Conservation (phyloP, 1,140 invertebrate species). For the Drosophila truncata region DNA sequence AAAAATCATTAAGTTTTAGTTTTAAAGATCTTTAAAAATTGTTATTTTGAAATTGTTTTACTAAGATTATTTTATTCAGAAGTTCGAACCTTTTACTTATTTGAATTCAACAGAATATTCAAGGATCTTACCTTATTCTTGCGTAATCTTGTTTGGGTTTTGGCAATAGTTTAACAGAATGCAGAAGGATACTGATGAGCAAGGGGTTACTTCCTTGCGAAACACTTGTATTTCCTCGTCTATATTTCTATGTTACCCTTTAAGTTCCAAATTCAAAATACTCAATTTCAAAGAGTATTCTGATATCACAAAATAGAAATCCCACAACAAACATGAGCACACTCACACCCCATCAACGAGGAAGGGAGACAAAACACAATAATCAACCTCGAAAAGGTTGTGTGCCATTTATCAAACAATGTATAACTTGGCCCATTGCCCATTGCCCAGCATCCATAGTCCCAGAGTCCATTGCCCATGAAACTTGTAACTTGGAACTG, state of each 20-base stretch:
- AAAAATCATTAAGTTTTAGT: background rate
- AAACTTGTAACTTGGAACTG: constrained; percentile 36
- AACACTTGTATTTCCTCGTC: background rate
- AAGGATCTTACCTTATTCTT: too few relatives aligned
- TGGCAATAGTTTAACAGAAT: too few relatives aligned
- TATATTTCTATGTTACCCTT: too few relatives aligned
- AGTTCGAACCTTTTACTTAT: too few relatives aligned
- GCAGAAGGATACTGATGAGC: background rate
- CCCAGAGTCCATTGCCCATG: constrained; percentile 21
- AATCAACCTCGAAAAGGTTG: constrained; percentile 84
- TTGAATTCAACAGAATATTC: background rate
- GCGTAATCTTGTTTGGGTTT: too few relatives aligned
- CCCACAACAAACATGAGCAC: constrained; percentile 61
- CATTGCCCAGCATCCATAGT: constrained; percentile 12
- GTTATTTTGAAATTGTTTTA: background rate
- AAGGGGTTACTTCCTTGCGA: background rate
- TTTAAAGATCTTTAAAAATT: background rate
- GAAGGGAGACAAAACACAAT: constrained; percentile 78
- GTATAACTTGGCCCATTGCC: constrained; percentile 75
- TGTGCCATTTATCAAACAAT: constrained; percentile 84
- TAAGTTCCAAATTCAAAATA: background rate
- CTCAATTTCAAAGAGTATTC: background rate
- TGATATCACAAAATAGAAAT: constrained; percentile 72
- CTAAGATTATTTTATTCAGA: background rate
- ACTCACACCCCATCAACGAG: constrained; percentile 3